Conservation (phyloP, 2,113 vertebrate genomes). For the Heloderma charlesbogerti region DNA sequence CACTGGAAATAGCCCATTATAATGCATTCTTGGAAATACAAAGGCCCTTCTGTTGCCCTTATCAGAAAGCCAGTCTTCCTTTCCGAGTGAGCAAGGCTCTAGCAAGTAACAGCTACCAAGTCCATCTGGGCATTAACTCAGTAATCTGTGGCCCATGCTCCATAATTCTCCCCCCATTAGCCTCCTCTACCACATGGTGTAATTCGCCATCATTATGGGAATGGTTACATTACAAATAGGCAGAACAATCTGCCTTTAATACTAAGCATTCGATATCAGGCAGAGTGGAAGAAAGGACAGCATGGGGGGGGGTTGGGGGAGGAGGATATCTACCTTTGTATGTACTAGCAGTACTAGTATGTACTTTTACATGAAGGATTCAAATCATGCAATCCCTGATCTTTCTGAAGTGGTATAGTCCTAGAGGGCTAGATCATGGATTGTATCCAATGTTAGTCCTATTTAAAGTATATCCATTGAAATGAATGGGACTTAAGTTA, state of each 20-base stretch:
- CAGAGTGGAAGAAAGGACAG: not conserved
- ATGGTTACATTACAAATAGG: not conserved
- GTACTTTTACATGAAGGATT: not conserved
- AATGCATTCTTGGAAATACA: not conserved
- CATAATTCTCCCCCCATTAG: constrained; percentile 26
- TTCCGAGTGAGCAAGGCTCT: not conserved
- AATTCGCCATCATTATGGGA: constrained; percentile 1
- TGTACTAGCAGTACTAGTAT: not conserved
- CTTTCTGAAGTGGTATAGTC: not conserved
- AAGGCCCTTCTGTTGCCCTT: not conserved
- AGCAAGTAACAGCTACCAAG: constrained; percentile 18
- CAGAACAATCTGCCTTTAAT: not conserved
- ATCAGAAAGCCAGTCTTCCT: not conserved
- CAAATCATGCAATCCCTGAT: not conserved
- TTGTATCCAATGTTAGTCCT: too few species aligned
- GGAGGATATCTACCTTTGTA: not conserved
- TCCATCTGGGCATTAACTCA: constrained; percentile 22
- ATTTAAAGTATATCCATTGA: too few species aligned
- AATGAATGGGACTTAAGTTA: too few species aligned
- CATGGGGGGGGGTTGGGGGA: too few species aligned
- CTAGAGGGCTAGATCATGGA: not conserved
- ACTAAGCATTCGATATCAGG: not conserved
- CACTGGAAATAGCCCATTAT: not conserved
- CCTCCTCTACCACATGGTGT: constrained; percentile 3
- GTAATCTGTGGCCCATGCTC: not conserved